Base-by-base conservation (phyloP, 2,888 invertebrate genomes). In the Dynastes tityus region DNA sequence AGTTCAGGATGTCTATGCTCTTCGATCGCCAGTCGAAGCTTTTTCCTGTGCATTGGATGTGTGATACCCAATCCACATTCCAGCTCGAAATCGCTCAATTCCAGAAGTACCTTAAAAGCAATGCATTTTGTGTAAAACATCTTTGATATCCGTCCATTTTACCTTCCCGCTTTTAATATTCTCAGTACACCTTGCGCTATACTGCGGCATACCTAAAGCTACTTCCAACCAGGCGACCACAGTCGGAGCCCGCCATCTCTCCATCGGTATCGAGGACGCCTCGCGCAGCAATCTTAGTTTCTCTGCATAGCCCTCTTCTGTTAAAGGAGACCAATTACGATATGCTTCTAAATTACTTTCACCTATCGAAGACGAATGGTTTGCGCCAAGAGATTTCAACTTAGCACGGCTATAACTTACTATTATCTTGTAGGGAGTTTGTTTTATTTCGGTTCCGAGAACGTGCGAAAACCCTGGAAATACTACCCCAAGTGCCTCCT, bases 161-260 rank as follows among this genome's bases (percentile, higher is more conserved):
- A 96, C 97, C 93, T 97, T 97, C 84, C 98, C 98, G 87, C 97
- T 97, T 88, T 98, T 97, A 81, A 98, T 95, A 88, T 98, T 98
- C 87, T 97, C 97, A 27, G 96, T 96, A 85, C 97, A 97, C 65
- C 95, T 92, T 29, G 95, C 93, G 2, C 97, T 97, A 84, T 97
- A 97, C 85, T 97, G 97, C 0, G 97, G 96, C 97, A 98, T 97
- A 75, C 97, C 97, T 5, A 98, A 91, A 0, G 97, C 96, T 45
- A 98, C 94, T 88, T 98, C 98, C 73, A 98, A 90, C 98, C 98
- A 98, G 1, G 98, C 97, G 58, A 97, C 92, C 76, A 98, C 97
- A 80, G 97, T 97, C 0, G 96, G 95, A 13, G 98, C 97, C 79
- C 96, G 92, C 98, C 98, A 98, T 85, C 96, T 91, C 80, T 96